Percentiles rank a stretch among this genome's conserved stretches.
These are phyloP conservation scores for Cassiopea andromeda DNA, from an alignment of 30 jellyfish, hydroid and myxozoan species.

Conservation along the genomic window DNA sequence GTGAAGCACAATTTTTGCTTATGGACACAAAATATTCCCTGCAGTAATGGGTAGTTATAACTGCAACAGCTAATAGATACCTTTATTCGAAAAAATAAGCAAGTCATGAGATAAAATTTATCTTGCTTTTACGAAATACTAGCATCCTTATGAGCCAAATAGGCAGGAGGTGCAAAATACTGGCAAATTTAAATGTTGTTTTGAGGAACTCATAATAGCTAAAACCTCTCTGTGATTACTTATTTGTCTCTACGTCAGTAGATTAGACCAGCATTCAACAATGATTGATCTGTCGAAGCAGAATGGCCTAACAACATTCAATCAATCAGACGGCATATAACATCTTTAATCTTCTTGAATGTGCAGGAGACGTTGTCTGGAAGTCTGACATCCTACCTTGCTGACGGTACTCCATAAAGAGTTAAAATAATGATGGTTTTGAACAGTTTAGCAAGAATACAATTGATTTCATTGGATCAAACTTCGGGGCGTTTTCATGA, in stretches of 20 bases:
- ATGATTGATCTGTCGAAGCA: neutral
- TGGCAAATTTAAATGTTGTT: neutral
- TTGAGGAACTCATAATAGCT: neutral
- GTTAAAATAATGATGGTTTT: neutral
- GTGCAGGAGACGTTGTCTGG: neutral
- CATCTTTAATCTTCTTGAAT: slow-evolving; percentile 1
- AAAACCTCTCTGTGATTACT: neutral
- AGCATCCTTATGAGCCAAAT: too few species aligned
- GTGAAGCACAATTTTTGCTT: too few species aligned
- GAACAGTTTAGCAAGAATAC: neutral
- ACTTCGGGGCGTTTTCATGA: neutral
- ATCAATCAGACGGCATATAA: neutral
- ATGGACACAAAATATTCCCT: too few species aligned
- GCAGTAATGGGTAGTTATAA: too few species aligned
- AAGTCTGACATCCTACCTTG: neutral
- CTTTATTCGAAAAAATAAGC: too few species aligned
- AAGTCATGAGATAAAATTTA: too few species aligned
- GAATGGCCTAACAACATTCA: neutral
- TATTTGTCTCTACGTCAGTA: neutral
- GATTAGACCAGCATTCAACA: neutral
- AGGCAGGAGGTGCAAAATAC: neutral
- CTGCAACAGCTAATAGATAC: too few species aligned
- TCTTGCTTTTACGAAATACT: too few species aligned
- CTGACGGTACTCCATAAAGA: neutral
- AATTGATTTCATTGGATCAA: neutral